A percentile compares a stretch with the other conserved stretches of the same genome.
Conservation (phyloP, 2,888 invertebrate species). For the Polyommatus iphigenia region DNA sequence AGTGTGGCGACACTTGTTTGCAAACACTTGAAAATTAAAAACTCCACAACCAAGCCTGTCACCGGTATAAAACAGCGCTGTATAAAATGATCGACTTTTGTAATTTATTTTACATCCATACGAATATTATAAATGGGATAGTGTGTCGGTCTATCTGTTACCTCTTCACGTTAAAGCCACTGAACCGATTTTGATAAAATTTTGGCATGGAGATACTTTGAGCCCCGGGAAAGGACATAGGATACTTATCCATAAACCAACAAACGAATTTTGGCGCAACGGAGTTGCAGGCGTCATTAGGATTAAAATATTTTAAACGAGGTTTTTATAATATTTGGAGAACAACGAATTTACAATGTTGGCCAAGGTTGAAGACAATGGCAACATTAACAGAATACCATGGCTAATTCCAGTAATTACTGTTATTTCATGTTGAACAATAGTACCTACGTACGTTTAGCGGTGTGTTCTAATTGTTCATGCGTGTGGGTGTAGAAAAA, state of each 20-base stretch:
- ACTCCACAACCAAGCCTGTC: neutral
- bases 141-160: no score
- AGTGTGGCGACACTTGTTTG: constrained; percentile 8
- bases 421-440: constrained; percentile 28
- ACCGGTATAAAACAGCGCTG: neutral
- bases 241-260: no score
- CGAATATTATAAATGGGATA: no score
- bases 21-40: neutral
- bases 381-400: constrained; percentile 30
- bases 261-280: no score
- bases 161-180: no score
- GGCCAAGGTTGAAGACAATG: constrained; percentile 32
- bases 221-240: no score
- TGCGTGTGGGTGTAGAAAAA: neutral
- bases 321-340: neutral
- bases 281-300: no score
- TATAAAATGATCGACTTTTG: neutral
- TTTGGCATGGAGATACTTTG: no score
- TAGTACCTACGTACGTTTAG: constrained; percentile 4
- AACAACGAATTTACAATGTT: neutral
- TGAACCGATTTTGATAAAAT: no score
- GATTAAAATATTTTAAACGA: neutral
- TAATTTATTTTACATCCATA: neutral
- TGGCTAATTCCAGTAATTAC: constrained; percentile 20
- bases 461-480: neutral